Evolutionary conservation across 2,888 invertebrate species (phyloP).

Genomic region (Conus canariensis): DNA sequence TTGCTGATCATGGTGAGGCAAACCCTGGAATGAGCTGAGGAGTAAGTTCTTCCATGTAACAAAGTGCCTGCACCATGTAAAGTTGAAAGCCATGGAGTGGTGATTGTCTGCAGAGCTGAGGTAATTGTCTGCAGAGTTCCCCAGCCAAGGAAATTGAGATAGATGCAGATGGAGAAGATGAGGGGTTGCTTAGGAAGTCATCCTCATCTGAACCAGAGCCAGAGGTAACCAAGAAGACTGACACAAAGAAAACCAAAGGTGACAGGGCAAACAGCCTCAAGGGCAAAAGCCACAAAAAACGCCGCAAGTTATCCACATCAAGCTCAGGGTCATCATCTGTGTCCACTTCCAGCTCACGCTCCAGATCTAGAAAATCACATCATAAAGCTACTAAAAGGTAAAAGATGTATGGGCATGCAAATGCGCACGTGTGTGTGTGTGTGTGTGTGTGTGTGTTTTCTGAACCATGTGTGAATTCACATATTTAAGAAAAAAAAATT

Average conservation of each 20-base stretch:
- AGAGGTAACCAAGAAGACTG: not conserved
- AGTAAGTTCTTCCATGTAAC: too few species aligned
- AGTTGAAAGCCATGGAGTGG: too few species aligned
- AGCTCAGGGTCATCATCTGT: not conserved
- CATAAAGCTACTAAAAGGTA: slow-evolving; percentile 3
- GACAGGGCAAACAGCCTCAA: not conserved
- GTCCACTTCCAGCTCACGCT: not conserved
- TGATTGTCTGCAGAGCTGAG: too few species aligned
- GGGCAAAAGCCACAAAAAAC: not conserved
- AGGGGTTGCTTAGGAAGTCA: not conserved
- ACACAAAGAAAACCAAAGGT: not conserved
- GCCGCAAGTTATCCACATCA: not conserved
- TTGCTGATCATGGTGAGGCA: too few species aligned
- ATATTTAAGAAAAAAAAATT: too few species aligned
- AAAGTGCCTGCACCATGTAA: too few species aligned
- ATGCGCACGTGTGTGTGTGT: too few species aligned
- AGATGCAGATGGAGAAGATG: slow-evolving; percentile 36
- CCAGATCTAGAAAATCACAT: not conserved
- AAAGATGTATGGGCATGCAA: not conserved
- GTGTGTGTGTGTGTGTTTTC: too few species aligned
- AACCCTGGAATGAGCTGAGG: too few species aligned
- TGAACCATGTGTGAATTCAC: too few species aligned
- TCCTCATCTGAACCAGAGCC: slow-evolving; percentile 19
- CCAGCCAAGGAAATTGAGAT: slow-evolving; percentile 38
- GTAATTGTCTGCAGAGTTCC: not conserved